A percentile compares a stretch with the other conserved stretches of the same genome.
Conservation (phyloP, 2,113 vertebrate species). For the Percopsis transmontana region DNA sequence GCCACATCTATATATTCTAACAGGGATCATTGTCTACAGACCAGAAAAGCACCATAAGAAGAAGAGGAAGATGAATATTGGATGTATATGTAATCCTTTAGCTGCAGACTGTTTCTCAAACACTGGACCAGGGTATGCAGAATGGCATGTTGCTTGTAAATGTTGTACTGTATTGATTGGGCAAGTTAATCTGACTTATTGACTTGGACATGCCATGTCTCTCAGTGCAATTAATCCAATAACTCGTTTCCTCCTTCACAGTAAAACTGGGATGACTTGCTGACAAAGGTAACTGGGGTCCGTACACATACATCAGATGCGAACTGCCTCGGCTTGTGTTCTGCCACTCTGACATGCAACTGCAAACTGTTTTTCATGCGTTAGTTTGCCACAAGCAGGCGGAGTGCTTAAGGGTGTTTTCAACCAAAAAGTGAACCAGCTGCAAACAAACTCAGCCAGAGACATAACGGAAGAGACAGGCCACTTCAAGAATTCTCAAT, state of each 20-base stretch:
- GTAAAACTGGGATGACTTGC: constrained; percentile 27
- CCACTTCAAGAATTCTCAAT: too few relatives aligned
- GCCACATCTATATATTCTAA: background rate
- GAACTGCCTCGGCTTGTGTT: constrained; percentile 1
- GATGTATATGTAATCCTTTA: background rate
- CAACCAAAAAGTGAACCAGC: too few relatives aligned
- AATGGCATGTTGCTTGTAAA: background rate
- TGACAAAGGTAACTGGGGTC: constrained; percentile 35
- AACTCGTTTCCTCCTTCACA: constrained; percentile 1
- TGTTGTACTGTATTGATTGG: background rate
- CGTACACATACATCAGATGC: constrained; percentile 21
- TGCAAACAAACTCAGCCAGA: too few relatives aligned
- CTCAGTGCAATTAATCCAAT: background rate
- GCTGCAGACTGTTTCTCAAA: background rate
- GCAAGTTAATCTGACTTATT: constrained; percentile 2
- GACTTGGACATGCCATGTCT: background rate
- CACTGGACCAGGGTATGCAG: background rate
- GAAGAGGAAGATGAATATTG: background rate
- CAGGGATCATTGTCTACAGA: background rate
- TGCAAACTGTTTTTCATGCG: too few relatives aligned
- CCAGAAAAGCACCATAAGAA: background rate
- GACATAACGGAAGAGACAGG: too few relatives aligned
- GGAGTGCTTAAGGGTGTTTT: too few relatives aligned
- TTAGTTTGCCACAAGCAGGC: too few relatives aligned
- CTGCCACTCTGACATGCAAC: too few relatives aligned